Evolutionary conservation across 2,888 invertebrate genomes (phyloP).

Genomic region (Mythimna lalbum): DNA sequence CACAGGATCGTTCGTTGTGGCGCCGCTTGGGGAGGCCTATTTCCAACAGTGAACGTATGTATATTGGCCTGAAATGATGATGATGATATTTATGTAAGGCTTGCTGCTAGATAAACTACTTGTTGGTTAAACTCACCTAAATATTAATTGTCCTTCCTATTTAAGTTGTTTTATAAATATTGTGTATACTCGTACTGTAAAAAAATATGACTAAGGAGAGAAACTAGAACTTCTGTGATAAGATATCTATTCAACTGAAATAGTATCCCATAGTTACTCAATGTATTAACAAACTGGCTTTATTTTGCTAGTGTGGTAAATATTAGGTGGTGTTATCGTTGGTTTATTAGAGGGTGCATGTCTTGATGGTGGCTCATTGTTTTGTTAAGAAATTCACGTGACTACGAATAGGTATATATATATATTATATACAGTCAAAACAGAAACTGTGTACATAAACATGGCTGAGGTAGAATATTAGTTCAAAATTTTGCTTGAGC

Average conservation of each 20-base stretch:
- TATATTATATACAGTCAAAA: conserved; percentile 26
- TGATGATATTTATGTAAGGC: too few relatives aligned
- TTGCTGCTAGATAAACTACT: too few relatives aligned
- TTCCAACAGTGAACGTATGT: too few relatives aligned
- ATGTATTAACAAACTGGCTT: conserved; percentile 59
- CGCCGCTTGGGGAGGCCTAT: too few relatives aligned
- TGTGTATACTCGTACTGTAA: too few relatives aligned
- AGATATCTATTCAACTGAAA: background rate
- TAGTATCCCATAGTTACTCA: conserved; percentile 38
- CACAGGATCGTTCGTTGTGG: too few relatives aligned
- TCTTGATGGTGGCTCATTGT: conserved; percentile 41
- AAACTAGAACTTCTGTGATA: conserved; percentile 35
- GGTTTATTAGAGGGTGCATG: conserved; percentile 48
- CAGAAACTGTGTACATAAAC: conserved; percentile 17
- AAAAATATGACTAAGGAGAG: background rate
- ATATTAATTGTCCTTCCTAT: too few relatives aligned
- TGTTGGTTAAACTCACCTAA: too few relatives aligned
- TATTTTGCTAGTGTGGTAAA: conserved; percentile 55
- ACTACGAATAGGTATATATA: conserved; percentile 39
- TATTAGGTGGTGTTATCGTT: conserved; percentile 53
- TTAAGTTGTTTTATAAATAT: too few relatives aligned
- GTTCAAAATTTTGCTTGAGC: conserved; percentile 1
- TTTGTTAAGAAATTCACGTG: conserved; percentile 43
- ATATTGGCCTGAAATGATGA: too few relatives aligned
- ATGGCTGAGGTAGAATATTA: conserved; percentile 31